Conservation (phyloP, 2,797 vertebrate species). For the Salmo trutta region DNA sequence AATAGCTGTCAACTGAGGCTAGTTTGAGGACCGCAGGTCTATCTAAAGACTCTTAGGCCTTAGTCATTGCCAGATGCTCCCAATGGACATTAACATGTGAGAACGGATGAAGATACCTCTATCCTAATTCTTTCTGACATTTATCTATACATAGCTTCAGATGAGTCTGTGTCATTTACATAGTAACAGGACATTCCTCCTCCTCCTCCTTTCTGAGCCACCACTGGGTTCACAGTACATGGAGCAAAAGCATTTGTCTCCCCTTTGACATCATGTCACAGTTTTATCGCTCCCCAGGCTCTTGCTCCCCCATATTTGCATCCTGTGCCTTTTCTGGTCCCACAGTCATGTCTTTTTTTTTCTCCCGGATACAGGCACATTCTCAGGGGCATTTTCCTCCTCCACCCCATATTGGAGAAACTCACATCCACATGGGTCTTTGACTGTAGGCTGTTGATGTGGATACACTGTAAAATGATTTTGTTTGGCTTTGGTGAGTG, state of each 20-base stretch:
- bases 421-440: too few species aligned
- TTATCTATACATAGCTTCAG: background rate
- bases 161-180: background rate
- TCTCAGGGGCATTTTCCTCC: background rate
- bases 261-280: constrained; percentile 12
- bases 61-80: background rate
- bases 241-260: constrained; percentile 3
- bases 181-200: constrained; percentile 8
- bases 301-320: constrained; percentile 19
- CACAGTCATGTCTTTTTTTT: constrained; percentile 2
- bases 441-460: too few species aligned
- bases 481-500: background rate
- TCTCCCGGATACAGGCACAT: background rate
- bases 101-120: background rate
- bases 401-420: background rate
- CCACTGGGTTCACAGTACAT: background rate
- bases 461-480: too few species aligned
- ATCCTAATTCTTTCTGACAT: background rate
- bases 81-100: constrained; percentile 3
- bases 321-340: constrained; percentile 18
- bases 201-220: background rate
- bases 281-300: constrained; percentile 16
- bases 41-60: background rate
- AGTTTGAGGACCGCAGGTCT: too few species aligned
- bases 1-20: too few species aligned